Base-by-base conservation (phyloP, 2,113 vertebrate genomes). In the Notothenia coriiceps region DNA sequence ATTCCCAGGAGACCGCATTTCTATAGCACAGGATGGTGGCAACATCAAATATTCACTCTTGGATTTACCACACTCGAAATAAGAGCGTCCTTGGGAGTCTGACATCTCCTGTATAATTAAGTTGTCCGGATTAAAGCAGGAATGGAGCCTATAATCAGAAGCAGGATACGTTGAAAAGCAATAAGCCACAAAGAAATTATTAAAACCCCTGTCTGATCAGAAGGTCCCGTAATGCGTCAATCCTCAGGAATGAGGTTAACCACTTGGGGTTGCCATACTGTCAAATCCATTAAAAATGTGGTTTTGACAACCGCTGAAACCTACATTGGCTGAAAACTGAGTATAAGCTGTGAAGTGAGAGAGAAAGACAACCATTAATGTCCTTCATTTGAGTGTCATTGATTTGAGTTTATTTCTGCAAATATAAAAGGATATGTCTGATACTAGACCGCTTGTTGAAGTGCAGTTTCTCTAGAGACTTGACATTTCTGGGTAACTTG, bases 51-150 rank as follows among this genome's bases (percentile, higher is more conserved):
- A 89, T 87, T 89, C 81, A 93, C 79, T 51, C 57, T 83, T 80
- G 79, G 82, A 82, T 84, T 87, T 72, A 72, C 76, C 46, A 67
- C 70, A 80, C 73, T 68, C 29, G 2, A 60, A 79, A 79, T 68
- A 70, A 66, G 74, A 80, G 80, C 20, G 70, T 89, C 83, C 83
- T 87, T 90, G 89, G 78, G 87, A 91, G 77, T 87, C 82, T 83
- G 90, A 87, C 88, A 90, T 93, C 89, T 89, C 77, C 84, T 85
- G 82, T 89, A 92, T 94, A 95, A 94, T 94, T 93, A 94, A 87
- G 81, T 86, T 84, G 83, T 87, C 51, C 10, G 84, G 89, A 93
- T 92, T 93, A 93, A 91, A 82, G 87, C 66, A 82, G 89, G 88
- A 89, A 87, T 43, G 76, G 60, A 68, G 84, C 66, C 84, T 92